Evolutionary conservation across 2,113 vertebrate genomes (phyloP), one percentile per base, ranked within the genome.

Genomic region (Hyperoodon ampullatus): DNA sequence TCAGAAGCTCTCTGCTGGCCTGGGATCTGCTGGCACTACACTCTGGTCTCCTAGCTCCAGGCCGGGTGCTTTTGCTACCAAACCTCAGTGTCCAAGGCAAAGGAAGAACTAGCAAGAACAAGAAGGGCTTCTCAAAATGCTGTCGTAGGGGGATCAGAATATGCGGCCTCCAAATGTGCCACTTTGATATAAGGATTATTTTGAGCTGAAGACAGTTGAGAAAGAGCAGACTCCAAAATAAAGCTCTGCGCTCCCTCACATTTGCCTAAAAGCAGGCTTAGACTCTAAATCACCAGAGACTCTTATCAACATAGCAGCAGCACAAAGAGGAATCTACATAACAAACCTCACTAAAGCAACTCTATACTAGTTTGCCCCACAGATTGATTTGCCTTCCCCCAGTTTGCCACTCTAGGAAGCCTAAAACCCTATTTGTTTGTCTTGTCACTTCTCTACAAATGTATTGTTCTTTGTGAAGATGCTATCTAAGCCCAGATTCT

Each of bases 21-120:
- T 1, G 26, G 13, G 12, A 8, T 8, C n/a, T 5, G 13, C 16
- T 0, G 44, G 21, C 58, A 13, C 39, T 33, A 24, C 9, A 19
- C 28, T 47, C 33, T 71, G 35, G 33, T 58, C 24, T 74, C 53
- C 83, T 77, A 39, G 39, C 24, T 65, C 68, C 0, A 0, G 39
- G 8, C 30, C 86, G 21, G 3, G 19, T 2, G 50, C 30, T 93
- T 77, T 58, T 63, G 16, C 72, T 23, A 30, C 71, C 35, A 86
- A 82, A 13, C 33, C 18, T 61, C n/a, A 70, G 35, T 3, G 3
- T 8, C 26, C 30, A 50, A 44, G 55, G 13, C 77, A 68, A 39
- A 50, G 19, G 8, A 50, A 8, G 33, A 21, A 28, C 21, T 44
- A 35, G 55, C 75, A 33, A 87, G 30, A 94, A 50, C 26, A 65